phyloP scores from a whole-genome alignment of 1,140 invertebrate species.

The Thereuonema tuberculata region DNA sequence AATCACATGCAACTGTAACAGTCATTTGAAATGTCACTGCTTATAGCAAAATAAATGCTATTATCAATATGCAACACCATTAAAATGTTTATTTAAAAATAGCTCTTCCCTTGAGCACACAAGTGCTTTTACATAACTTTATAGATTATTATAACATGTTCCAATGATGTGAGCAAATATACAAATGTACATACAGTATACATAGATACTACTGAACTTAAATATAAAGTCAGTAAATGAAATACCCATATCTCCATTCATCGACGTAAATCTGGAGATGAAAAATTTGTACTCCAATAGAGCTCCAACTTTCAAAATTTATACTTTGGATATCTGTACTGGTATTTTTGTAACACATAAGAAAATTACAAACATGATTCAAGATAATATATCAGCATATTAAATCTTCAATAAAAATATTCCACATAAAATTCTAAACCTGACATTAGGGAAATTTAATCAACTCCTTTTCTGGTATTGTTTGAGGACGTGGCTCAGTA shows the following conservation, averaged over 20 bases:
- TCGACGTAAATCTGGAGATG: neutral
- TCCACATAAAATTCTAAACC: too few relatives aligned
- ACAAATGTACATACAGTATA: conserved; percentile 5
- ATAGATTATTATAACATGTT: neutral
- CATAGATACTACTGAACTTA: neutral
- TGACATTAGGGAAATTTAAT: too few relatives aligned
- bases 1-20: neutral
- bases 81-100: neutral
- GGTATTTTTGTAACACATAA: too few relatives aligned
- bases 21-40: neutral
- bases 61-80: neutral
- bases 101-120: neutral
- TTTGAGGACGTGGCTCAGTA: too few relatives aligned
- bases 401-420: too few relatives aligned
- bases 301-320: neutral
- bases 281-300: neutral
- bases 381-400: too few relatives aligned
- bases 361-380: neutral
- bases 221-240: neutral
- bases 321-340: neutral
- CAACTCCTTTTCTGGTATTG: too few relatives aligned
- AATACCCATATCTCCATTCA: neutral
- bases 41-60: neutral
- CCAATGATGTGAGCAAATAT: conserved; percentile 1
- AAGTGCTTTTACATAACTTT: neutral